phyloP scores from a whole-genome alignment of 2,888 invertebrate species.

The Drosophila eohydei region DNA sequence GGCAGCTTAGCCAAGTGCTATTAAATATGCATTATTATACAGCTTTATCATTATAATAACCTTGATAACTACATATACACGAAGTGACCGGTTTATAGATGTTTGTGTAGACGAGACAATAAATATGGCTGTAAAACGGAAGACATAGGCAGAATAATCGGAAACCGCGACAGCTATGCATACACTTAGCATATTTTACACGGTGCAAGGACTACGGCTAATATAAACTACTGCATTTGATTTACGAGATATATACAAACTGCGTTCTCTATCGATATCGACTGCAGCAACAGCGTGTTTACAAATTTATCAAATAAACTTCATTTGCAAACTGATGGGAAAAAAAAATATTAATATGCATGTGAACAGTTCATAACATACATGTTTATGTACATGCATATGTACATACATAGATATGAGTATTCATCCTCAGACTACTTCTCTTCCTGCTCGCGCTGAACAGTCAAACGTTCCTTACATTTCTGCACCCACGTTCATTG shows the following conservation, averaged over 20 bases:
- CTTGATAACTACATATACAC: conserved; percentile 53
- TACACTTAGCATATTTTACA: conserved; percentile 28
- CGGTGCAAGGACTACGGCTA: conserved; percentile 34
- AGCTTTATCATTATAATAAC: conserved; percentile 43
- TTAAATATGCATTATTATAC: conserved; percentile 64
- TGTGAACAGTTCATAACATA: background rate
- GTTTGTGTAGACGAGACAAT: background rate
- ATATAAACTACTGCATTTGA: conserved; percentile 25
- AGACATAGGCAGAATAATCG: conserved; percentile 21
- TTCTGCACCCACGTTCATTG: background rate
- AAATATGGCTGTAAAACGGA: conserved; percentile 5
- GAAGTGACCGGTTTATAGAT: conserved; percentile 37
- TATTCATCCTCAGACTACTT: background rate
- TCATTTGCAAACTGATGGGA: background rate
- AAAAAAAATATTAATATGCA: background rate
- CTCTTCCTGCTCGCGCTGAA: background rate
- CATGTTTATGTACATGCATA: background rate
- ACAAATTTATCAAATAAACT: background rate
- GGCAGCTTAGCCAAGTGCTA: conserved; percentile 25
- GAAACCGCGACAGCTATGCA: conserved; percentile 34
- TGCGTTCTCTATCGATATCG: background rate
- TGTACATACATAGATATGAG: background rate
- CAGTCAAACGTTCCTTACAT: background rate
- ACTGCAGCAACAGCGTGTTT: conserved; percentile 6
- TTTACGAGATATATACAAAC: conserved; percentile 11